Evolutionary conservation across 2,113 vertebrate species (phyloP).

Genomic region (Poeciliopsis occidentalis): DNA sequence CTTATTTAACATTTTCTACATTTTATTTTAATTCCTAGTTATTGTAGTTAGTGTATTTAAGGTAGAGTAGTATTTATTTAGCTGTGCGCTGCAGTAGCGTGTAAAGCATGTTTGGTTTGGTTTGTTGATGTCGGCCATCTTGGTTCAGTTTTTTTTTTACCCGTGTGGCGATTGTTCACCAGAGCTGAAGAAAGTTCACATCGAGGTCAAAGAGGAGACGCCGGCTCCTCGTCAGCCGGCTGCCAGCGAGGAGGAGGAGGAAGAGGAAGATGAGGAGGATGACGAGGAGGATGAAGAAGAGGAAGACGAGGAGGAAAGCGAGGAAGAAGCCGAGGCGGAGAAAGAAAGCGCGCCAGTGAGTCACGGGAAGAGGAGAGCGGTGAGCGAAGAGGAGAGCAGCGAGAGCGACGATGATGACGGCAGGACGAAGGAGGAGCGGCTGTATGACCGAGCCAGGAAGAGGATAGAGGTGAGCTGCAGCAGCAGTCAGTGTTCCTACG

Average conservation of each 20-base stretch:
- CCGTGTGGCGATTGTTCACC: background rate
- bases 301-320: slow-evolving; percentile 77
- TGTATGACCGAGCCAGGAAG: slow-evolving; percentile 93
- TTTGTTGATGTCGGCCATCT: background rate
- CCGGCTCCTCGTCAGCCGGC: slow-evolving; percentile 73
- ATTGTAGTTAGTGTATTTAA: too few species aligned
- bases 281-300: slow-evolving; percentile 70
- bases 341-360: slow-evolving; percentile 69
- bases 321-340: slow-evolving; percentile 60
- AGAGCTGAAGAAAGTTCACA: slow-evolving; percentile 93
- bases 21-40: too few species aligned
- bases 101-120: too few species aligned
- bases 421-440: slow-evolving; percentile 90
- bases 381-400: slow-evolving; percentile 87
- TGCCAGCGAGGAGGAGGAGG: slow-evolving; percentile 81
- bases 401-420: slow-evolving; percentile 92
- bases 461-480: slow-evolving; percentile 89
- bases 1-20: too few species aligned
- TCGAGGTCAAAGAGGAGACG: slow-evolving; percentile 93
- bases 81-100: too few species aligned
- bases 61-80: too few species aligned
- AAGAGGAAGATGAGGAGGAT: slow-evolving; percentile 84
- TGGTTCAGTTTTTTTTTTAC: background rate
- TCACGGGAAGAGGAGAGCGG: slow-evolving; percentile 72
- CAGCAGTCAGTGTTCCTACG: too few species aligned